phyloP scores from a whole-genome alignment of 1,140 invertebrate species.

The Samia ricini region DNA sequence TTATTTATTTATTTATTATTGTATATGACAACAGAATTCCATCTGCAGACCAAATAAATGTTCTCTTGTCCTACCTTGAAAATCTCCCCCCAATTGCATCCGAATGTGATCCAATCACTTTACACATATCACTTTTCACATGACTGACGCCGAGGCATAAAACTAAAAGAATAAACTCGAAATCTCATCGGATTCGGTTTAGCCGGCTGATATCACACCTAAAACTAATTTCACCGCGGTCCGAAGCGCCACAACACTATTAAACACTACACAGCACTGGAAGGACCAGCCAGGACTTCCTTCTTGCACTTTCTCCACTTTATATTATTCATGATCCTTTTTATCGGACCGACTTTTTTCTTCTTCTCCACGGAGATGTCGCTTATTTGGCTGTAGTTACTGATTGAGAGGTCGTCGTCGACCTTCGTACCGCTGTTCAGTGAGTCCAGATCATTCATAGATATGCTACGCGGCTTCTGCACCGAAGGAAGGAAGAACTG shows the following conservation, averaged over 20 bases:
- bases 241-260: background rate
- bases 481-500: conserved; percentile 19
- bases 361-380: conserved; percentile 28
- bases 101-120: too few species aligned
- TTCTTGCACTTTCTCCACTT: conserved; percentile 26
- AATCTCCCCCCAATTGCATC: too few species aligned
- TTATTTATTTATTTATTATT: too few species aligned
- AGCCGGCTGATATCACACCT: too few species aligned
- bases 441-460: conserved; percentile 24
- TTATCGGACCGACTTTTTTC: conserved; percentile 29
- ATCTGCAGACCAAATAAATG: too few species aligned
- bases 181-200: too few species aligned
- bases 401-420: conserved; percentile 34
- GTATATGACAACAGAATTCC: too few species aligned
- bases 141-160: too few species aligned
- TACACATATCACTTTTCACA: too few species aligned
- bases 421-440: conserved; percentile 5
- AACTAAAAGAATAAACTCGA: too few species aligned
- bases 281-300: conserved; percentile 4
- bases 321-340: conserved; percentile 18
- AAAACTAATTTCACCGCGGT: background rate
- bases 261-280: background rate
- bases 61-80: too few species aligned
- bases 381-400: conserved; percentile 24
- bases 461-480: conserved; percentile 19